A percentile compares a stretch with the other conserved stretches of the same genome.
Evolutionary conservation across 2,113 vertebrate genomes (phyloP).

Genomic region (Notechis scutatus): DNA sequence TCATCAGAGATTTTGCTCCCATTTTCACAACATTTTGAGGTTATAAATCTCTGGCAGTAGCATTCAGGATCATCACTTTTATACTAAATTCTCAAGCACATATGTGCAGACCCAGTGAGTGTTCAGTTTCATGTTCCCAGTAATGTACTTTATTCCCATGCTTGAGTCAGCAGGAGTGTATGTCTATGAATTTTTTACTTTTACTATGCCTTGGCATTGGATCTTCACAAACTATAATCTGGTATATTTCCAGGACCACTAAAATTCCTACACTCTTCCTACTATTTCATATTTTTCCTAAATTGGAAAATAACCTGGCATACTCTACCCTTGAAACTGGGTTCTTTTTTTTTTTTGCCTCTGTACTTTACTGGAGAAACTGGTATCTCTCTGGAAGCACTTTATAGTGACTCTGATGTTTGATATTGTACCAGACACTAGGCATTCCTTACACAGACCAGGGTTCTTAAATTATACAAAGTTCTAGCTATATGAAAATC

Average conservation of each 20-base stretch:
- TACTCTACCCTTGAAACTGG: background rate
- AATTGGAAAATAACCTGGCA: background rate
- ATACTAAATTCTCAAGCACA: background rate
- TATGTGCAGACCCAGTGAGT: background rate
- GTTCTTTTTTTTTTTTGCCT: background rate
- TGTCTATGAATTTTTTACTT: background rate
- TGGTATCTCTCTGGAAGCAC: background rate
- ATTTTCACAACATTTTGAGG: background rate
- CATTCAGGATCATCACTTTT: background rate
- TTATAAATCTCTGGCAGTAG: background rate
- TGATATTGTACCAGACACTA: background rate
- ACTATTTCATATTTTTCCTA: background rate
- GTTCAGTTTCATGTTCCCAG: background rate
- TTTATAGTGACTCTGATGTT: background rate
- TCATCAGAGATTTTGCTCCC: background rate
- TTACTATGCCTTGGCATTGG: background rate
- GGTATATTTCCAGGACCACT: background rate
- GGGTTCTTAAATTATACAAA: background rate
- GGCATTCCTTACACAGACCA: background rate
- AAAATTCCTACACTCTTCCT: background rate
- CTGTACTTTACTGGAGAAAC: background rate
- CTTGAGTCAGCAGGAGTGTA: background rate
- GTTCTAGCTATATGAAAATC: background rate
- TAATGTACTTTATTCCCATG: background rate
- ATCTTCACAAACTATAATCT: background rate